Conservation (phyloP, 2,797 vertebrate species). For the Gila robusta region DNA sequence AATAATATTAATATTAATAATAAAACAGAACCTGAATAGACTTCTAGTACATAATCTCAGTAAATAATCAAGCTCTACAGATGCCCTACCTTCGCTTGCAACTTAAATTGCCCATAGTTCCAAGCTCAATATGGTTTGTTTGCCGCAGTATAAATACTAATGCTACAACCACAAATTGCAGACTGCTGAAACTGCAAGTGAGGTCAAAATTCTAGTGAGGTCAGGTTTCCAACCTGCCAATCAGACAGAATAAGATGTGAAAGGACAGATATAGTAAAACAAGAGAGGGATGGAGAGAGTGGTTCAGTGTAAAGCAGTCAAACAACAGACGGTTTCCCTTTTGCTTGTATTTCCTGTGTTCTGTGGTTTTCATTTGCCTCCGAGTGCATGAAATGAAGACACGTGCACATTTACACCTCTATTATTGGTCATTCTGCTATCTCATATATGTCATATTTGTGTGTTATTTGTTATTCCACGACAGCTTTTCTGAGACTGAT, state of each 20-base stretch:
- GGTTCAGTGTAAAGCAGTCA: conserved; percentile 25
- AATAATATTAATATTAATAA: not conserved
- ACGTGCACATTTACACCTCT: not conserved
- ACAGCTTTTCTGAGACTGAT: not conserved
- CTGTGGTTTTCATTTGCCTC: conserved; percentile 52
- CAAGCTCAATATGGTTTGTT: not conserved
- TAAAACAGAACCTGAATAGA: not conserved
- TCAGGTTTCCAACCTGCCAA: not conserved
- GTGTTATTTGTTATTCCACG: not conserved
- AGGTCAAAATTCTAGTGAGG: not conserved
- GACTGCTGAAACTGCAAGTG: not conserved
- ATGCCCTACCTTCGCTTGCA: conserved; percentile 15
- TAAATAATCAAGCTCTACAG: not conserved
- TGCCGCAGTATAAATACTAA: not conserved
- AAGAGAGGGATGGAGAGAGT: conserved; percentile 38
- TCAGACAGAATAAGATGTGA: not conserved
- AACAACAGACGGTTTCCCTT: conserved; percentile 55
- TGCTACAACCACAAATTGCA: conserved; percentile 12
- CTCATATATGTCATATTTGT: not conserved
- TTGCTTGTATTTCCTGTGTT: conserved; percentile 62
- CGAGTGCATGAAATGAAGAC: not conserved
- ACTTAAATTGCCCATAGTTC: conserved; percentile 48
- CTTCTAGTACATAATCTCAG: not conserved
- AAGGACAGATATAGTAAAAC: conserved; percentile 1
- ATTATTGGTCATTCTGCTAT: too few species aligned